These are phyloP conservation scores for Tridacna gigas DNA, from an alignment of 2,888 invertebrate genomes.

Conservation along the genomic window DNA sequence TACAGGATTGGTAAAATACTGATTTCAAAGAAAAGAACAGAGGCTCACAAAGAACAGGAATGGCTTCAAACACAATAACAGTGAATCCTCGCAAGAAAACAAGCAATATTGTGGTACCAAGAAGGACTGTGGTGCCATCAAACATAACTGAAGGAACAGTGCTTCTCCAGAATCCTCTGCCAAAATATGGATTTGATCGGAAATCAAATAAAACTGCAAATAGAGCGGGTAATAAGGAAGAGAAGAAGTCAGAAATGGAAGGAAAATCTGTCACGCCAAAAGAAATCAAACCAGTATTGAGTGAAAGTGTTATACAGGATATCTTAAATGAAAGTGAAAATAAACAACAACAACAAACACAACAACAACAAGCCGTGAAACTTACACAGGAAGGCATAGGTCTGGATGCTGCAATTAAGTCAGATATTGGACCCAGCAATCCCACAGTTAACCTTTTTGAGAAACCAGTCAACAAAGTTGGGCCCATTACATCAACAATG, in stretches of 20 bases:
- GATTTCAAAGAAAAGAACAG: no score
- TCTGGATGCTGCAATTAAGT: background rate
- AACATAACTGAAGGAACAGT: slow-evolving; percentile 65
- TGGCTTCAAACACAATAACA: slow-evolving; percentile 58
- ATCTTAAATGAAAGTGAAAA: background rate
- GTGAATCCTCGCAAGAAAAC: slow-evolving; percentile 44
- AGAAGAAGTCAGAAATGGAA: slow-evolving; percentile 6
- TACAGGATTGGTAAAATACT: no score
- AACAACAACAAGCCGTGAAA: slow-evolving; percentile 1
- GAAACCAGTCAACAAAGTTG: slow-evolving; percentile 68
- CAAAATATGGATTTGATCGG: slow-evolving; percentile 75
- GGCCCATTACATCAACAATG: slow-evolving; percentile 41
- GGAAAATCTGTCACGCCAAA: background rate
- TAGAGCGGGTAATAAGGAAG: slow-evolving; percentile 8
- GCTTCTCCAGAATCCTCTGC: slow-evolving; percentile 72
- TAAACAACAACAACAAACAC: background rate
- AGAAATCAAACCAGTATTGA: background rate
- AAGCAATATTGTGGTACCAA: slow-evolving; percentile 19
- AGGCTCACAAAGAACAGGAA: background rate
- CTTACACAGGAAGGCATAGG: slow-evolving; percentile 10
- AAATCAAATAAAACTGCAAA: slow-evolving; percentile 62
- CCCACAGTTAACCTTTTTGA: slow-evolving; percentile 19
- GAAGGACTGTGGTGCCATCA: slow-evolving; percentile 18
- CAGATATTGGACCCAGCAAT: background rate
- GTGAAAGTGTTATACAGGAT: background rate